Percentiles rank a stretch among this genome's conserved stretches.
Conservation (phyloP, 2,113 vertebrate species). For the Melanerpes aurifrons region DNA sequence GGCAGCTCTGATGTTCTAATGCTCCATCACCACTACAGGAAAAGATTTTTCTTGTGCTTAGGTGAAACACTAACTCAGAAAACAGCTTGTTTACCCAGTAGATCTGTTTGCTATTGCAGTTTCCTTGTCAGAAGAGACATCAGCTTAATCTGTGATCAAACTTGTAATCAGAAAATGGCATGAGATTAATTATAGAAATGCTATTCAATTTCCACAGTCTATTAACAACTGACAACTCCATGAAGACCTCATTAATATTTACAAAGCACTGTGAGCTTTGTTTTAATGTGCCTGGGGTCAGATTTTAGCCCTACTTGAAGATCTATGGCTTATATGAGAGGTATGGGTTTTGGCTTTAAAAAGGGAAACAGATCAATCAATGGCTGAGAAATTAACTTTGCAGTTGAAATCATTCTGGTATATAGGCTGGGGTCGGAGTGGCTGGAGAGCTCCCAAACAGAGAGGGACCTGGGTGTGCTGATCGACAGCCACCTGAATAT, state of each 20-base stretch:
- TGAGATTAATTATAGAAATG: conserved; percentile 75
- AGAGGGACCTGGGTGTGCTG: too few species aligned
- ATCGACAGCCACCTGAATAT: too few species aligned
- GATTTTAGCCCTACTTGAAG: neutral
- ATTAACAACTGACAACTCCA: conserved; percentile 68
- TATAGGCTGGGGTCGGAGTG: too few species aligned
- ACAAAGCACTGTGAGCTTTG: conserved; percentile 10
- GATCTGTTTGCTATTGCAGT: conserved; percentile 1
- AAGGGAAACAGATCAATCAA: conserved; percentile 5
- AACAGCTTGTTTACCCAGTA: neutral
- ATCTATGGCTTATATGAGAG: neutral
- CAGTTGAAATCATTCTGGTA: neutral
- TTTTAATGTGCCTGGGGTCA: neutral
- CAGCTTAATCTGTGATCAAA: conserved; percentile 62
- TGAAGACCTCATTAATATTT: conserved; percentile 67
- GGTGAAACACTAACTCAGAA: neutral
- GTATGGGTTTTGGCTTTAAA: conserved; percentile 5
- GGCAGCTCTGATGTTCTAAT: neutral
- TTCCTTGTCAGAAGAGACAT: conserved; percentile 46
- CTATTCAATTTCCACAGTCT: conserved; percentile 71
- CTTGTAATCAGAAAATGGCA: conserved; percentile 73
- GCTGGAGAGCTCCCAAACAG: too few species aligned
- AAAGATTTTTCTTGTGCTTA: too few species aligned
- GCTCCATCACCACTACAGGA: too few species aligned
- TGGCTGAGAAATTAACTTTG: neutral